phyloP scores from a whole-genome alignment of 2,888 invertebrate genomes.

The Microctonus brassicae region DNA sequence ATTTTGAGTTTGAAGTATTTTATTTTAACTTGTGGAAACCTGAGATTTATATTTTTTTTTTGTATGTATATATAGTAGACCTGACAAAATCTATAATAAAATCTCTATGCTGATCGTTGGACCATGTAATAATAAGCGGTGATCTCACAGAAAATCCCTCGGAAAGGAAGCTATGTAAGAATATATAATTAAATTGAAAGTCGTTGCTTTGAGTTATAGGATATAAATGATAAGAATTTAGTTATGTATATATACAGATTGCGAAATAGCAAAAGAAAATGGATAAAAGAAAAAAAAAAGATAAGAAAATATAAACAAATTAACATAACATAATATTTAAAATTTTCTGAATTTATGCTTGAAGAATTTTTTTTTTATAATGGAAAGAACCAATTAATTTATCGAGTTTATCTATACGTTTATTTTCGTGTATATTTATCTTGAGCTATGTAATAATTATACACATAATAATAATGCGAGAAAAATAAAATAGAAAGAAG shows the following conservation, averaged over 20 bases:
- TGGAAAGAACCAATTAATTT: not conserved
- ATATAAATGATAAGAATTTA: not conserved
- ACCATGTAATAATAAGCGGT: conserved; percentile 46
- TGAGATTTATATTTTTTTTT: conserved; percentile 7
- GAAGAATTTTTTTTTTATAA: not conserved
- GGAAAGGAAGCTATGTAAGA: not conserved
- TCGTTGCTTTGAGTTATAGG: conserved; percentile 31
- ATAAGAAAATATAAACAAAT: conserved; percentile 35
- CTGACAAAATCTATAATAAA: not conserved
- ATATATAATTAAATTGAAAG: conserved; percentile 48
- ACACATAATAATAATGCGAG: not conserved
- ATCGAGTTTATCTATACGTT: not conserved
- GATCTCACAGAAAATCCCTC: conserved; percentile 31
- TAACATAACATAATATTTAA: not conserved
- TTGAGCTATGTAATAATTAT: too few species aligned
- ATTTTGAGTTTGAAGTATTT: too few species aligned
- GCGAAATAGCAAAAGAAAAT: conserved; percentile 6
- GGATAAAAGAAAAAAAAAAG: conserved; percentile 25
- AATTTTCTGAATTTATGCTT: not conserved
- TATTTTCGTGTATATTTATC: not conserved
- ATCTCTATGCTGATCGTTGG: not conserved
- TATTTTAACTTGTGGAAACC: conserved; percentile 7
- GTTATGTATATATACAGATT: not conserved
- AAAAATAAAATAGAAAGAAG: not conserved
- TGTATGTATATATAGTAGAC: not conserved